Conservation (phyloP, 2,888 invertebrate genomes). For the Hydrotaea diabolus region DNA sequence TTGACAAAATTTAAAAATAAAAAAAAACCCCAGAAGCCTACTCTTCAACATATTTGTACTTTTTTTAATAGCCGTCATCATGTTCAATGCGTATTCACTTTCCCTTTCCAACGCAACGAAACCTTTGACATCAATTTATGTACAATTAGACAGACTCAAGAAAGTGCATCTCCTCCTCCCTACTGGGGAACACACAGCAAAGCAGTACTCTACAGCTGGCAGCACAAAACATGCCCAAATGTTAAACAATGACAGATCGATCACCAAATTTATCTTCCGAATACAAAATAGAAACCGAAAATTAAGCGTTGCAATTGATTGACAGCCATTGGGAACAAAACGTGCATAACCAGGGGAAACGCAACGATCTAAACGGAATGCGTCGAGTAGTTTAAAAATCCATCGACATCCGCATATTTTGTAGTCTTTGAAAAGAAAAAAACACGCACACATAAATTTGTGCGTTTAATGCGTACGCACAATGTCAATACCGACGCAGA, state of each 20-base stretch:
- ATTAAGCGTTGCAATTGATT: constrained; percentile 32
- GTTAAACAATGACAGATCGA: constrained; percentile 24
- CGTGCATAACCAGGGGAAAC: background rate
- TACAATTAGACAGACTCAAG: background rate
- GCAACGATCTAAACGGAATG: constrained; percentile 5
- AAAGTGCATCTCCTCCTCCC: background rate
- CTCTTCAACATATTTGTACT: too few relatives aligned
- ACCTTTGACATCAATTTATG: constrained; percentile 5
- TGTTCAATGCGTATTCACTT: background rate
- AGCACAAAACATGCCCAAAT: background rate
- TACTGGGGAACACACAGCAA: background rate
- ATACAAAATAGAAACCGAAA: background rate
- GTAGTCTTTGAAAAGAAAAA: background rate
- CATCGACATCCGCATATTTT: constrained; percentile 7
- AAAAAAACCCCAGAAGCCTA: too few relatives aligned
- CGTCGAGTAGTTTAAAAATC: background rate
- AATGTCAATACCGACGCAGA: constrained; percentile 41
- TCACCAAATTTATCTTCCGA: constrained; percentile 2
- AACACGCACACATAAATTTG: constrained; percentile 54
- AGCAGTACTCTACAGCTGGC: background rate
- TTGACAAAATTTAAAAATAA: too few relatives aligned
- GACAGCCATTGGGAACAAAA: constrained; percentile 25
- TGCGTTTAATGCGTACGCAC: constrained; percentile 32
- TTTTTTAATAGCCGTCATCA: too few relatives aligned
- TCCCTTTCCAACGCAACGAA: background rate